Base-by-base conservation (phyloP, 2,888 invertebrate genomes). In the Girardia tigrina region DNA sequence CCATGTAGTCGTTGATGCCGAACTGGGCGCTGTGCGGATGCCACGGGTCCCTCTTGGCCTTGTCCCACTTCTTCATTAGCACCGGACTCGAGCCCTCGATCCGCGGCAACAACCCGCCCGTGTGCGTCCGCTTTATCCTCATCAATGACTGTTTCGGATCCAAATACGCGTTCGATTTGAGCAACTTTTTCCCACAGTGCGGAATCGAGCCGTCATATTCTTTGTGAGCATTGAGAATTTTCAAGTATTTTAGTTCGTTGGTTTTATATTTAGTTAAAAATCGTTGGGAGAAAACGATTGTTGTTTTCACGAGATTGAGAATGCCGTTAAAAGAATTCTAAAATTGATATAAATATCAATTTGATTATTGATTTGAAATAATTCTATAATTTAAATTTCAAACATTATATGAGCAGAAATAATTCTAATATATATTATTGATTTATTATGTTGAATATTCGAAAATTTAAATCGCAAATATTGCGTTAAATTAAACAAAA, bases 1-100 rank as follows among this genome's bases (percentile, higher is more conserved):
- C 76, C 14, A 95, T 93, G 82, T 94, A 94, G 84, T 95, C 94
- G 85, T 95, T 95, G 83, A 94, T 94, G 0, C 95, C 95, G 86
- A 91, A 92, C 0, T 92, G 83, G 0, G 93, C 92, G 81, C 88
- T 88, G 80, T 89, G 90, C 79, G 88, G 87, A 0, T 86, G 81
- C 94, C 94, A 95, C 29, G 78, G 78, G 23, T 56, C 56, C 23
- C 56, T 56, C 4, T 20, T 56, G 4, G 56, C n/a, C n/a, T n/a
- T n/a, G n/a, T n/a, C n/a, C 4, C 20, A 4, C 23, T 23, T 4
- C n/a, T 12, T 56, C n/a, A 80, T 42, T 28, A 72, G 71, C 26
- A 80, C 4, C 27, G 79, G 79, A 23, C 74, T 20, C 8, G 73
- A 74, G n/a, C 56, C 56, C n/a, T 56, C 56, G 4, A 56, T 56